phyloP scores from a whole-genome alignment of 2,888 invertebrate genomes.

The Hyposoter dolosus region DNA sequence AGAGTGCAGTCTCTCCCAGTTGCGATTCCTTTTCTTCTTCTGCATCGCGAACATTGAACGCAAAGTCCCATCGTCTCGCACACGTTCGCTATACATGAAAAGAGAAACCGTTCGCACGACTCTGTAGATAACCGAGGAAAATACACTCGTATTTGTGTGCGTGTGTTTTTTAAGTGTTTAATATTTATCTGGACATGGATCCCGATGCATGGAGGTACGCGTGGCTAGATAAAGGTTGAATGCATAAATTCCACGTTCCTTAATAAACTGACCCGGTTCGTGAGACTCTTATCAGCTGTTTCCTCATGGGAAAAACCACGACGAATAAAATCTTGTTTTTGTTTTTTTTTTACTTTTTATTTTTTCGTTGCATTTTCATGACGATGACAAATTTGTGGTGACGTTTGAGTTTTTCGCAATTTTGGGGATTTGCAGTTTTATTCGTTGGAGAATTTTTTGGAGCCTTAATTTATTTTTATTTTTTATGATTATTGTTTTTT shows the following conservation, averaged over 20 bases:
- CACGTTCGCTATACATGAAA: slow-evolving; percentile 46
- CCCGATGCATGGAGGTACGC: slow-evolving; percentile 31
- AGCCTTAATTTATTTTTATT: too few species aligned
- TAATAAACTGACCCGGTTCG: slow-evolving; percentile 3
- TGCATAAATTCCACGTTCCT: slow-evolving; percentile 14
- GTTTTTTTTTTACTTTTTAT: background rate
- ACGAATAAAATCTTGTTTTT: background rate
- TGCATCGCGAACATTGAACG: slow-evolving; percentile 44
- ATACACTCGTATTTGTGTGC: background rate
- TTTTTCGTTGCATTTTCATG: too few species aligned
- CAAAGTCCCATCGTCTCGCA: slow-evolving; percentile 49
- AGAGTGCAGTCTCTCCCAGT: slow-evolving; percentile 33
- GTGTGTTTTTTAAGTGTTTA: background rate
- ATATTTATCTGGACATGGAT: slow-evolving; percentile 35
- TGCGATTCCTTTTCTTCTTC: slow-evolving; percentile 22
- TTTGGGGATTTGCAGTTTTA: too few species aligned
- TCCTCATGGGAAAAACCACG: background rate
- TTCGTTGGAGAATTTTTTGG: too few species aligned
- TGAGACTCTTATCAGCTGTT: background rate
- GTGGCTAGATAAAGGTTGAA: slow-evolving; percentile 23
- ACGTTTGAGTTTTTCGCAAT: too few species aligned
- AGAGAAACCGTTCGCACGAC: slow-evolving; percentile 70
- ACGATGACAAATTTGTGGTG: too few species aligned
- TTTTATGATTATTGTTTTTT: background rate
- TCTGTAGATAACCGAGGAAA: slow-evolving; percentile 43